These are phyloP conservation scores for Salvelinus alpinus DNA, from an alignment of 2,113 vertebrate species.

Conservation along the genomic window DNA sequence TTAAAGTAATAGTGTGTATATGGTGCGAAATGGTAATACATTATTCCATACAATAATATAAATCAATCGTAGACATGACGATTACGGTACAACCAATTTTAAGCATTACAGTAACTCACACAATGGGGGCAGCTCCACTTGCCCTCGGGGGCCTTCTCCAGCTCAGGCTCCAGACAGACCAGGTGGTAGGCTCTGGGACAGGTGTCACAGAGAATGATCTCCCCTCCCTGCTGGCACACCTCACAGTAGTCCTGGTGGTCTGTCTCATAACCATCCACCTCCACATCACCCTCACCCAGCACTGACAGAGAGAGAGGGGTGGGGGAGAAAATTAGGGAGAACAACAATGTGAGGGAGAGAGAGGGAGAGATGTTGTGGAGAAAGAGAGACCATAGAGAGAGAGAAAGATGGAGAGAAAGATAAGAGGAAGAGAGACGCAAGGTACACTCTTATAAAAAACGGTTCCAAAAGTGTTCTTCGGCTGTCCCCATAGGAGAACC, in stretches of 20 bases:
- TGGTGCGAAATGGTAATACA: too few relatives aligned
- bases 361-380: neutral
- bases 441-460: too few relatives aligned
- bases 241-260: conserved; percentile 96
- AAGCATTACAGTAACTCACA: conserved; percentile 72
- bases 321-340: neutral
- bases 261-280: conserved; percentile 90
- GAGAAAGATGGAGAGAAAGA: neutral
- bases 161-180: conserved; percentile 90
- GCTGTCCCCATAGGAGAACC: too few relatives aligned
- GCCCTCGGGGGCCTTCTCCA: conserved; percentile 90
- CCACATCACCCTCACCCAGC: conserved; percentile 76
- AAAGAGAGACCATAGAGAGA: too few relatives aligned
- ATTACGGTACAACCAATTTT: too few relatives aligned
- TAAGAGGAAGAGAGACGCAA: too few relatives aligned
- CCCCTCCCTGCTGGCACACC: conserved; percentile 93
- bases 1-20: too few relatives aligned
- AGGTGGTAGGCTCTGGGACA: conserved; percentile 92
- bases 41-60: too few relatives aligned
- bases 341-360: neutral
- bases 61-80: too few relatives aligned
- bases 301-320: conserved; percentile 36
- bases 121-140: conserved; percentile 96
- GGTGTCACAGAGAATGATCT: conserved; percentile 93
- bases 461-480: too few relatives aligned